Percentiles rank a stretch among this genome's conserved stretches.
phyloP scores from a whole-genome alignment of 2,888 invertebrate species.

The Operophtera brumata region DNA sequence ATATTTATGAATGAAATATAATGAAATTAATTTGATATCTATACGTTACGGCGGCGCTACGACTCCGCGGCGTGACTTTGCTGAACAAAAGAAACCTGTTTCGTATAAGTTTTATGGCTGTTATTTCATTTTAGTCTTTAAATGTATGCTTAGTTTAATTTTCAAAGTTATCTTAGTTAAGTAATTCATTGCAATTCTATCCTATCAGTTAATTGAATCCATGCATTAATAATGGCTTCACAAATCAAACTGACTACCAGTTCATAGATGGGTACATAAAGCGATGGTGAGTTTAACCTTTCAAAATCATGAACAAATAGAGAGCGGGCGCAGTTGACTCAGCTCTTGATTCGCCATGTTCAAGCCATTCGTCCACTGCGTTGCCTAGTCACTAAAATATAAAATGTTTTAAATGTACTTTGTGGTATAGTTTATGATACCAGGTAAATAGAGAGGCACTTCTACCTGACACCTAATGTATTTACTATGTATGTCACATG shows the following conservation, averaged over 20 bases:
- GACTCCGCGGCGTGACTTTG: too few relatives aligned
- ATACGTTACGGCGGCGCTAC: too few relatives aligned
- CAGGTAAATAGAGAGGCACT: too few relatives aligned
- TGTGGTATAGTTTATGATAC: not conserved
- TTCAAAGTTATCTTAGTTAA: too few relatives aligned
- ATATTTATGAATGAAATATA: too few relatives aligned
- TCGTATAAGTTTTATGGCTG: too few relatives aligned
- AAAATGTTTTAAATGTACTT: not conserved
- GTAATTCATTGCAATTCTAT: not conserved
- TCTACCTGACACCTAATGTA: too few relatives aligned
- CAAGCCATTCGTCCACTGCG: slow-evolving; percentile 36
- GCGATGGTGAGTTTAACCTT: slow-evolving; percentile 48
- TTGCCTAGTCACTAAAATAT: slow-evolving; percentile 9
- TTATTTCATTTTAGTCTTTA: too few relatives aligned
- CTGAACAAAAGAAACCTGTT: too few relatives aligned
- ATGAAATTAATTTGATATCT: too few relatives aligned
- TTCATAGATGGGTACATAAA: slow-evolving; percentile 5
- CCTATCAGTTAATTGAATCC: not conserved
- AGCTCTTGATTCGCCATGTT: slow-evolving; percentile 73
- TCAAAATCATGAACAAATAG: slow-evolving; percentile 67
- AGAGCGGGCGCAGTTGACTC: slow-evolving; percentile 62
- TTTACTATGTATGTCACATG: too few relatives aligned
- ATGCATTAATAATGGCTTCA: not conserved
- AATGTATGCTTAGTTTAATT: too few relatives aligned
- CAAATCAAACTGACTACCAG: slow-evolving; percentile 1